These are phyloP conservation scores for Rhabdomys pumilio DNA, from an alignment of 2,797 vertebrate species.

Conservation along the genomic window DNA sequence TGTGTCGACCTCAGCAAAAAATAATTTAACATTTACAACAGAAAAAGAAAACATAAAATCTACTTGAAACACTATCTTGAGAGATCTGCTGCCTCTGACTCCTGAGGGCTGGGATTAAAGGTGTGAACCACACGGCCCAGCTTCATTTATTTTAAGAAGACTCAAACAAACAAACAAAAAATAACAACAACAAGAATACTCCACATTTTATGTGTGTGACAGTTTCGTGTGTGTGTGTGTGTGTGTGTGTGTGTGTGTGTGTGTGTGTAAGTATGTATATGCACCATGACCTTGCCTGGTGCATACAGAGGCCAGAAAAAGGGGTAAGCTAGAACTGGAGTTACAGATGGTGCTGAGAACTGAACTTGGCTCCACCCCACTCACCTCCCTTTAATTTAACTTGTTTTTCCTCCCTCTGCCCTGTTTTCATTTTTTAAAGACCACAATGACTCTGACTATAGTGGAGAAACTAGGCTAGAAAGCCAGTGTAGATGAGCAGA, in stretches of 20 bases:
- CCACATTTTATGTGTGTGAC: not conserved
- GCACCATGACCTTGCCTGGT: not conserved
- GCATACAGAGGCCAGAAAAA: not conserved
- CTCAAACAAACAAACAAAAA: not conserved
- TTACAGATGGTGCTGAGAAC: not conserved
- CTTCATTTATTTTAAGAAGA: not conserved
- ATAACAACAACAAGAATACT: no score
- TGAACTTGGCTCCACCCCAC: not conserved
- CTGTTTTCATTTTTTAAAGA: slow-evolving; percentile 33
- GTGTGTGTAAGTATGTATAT: not conserved
- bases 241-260: not conserved
- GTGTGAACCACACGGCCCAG: not conserved
- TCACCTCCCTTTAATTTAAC: not conserved
- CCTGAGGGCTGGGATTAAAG: not conserved
- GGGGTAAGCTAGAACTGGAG: no score
- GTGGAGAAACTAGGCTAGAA: not conserved
- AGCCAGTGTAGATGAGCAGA: not conserved
- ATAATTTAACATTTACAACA: not conserved
- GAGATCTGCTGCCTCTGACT: not conserved
- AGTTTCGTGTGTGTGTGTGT: not conserved
- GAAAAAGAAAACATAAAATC: not conserved
- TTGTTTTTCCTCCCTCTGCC: not conserved
- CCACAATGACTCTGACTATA: slow-evolving; percentile 24
- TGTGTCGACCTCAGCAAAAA: not conserved
- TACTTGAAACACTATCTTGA: not conserved